Base-by-base conservation (phyloP, 2,888 invertebrate species). In the Dusona sp. region DNA sequence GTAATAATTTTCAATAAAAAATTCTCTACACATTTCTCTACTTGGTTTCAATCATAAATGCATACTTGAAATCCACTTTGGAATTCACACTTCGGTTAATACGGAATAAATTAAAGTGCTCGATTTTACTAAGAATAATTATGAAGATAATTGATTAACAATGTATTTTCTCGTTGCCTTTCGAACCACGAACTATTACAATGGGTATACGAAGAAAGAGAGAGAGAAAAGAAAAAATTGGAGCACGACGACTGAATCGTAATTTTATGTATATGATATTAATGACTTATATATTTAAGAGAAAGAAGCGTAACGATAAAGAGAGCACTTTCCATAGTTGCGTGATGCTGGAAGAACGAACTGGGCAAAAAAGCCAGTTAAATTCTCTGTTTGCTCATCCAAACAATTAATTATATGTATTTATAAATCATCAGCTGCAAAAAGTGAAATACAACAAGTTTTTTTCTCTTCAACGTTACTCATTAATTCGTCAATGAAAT, bases 301-400 rank as follows among this genome's bases (percentile, higher is more conserved):
- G 79, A 77, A 86, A 74, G 64, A 29, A 86, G 79, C 86, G 86
- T 81, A 84, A 86, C 84, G 84, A 82, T 54, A 68, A 75, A 25
- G 48, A 61, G 51, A 84, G 75, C 73, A 86, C 84, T 86, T 86
- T 86, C 86, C 86, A 81, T 78, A 80, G 80, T 84, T 80, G 84
- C 84, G 84, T 80, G 86, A 86, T 86, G 78, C 72, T 80, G 70
- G 13, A 33, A 25, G 45, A 57, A 67, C 36, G 16, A 45, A 51
- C 75, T 70, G 51, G 22, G 64, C 78, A 77, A 68, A 57, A 72
- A 80, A 64, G 45, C 61, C 75, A 83, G 65, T 77, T 73, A 38
- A 74, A 78, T 81, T 81, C 77, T 78, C 67, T 72, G 80, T 81
- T 86, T 84, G 77, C 73, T 81, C 86, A 84, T 73, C 68, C 45